A percentile compares a stretch with the other conserved stretches of the same genome.
Conservation (phyloP, 2,888 invertebrate species). For the Nomada fabriciana region DNA sequence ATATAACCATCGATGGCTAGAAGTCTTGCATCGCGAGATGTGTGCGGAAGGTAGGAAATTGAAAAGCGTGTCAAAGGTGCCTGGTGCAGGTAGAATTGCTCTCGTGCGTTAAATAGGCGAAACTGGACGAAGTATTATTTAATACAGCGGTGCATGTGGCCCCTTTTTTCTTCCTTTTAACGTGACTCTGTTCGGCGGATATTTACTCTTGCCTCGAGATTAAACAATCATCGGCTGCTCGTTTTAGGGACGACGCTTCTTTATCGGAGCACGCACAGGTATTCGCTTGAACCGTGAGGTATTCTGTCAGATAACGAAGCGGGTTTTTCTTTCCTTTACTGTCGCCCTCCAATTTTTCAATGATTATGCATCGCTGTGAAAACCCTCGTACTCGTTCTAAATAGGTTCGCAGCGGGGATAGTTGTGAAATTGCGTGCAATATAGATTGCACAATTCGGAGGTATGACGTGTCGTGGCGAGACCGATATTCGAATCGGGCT, state of each 20-base stretch:
- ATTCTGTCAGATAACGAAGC: no score
- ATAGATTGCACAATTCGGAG: neutral
- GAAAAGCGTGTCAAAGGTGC: neutral
- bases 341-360: neutral
- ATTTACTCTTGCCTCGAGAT: no score
- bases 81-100: conserved; percentile 8
- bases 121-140: neutral
- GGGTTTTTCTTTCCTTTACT: neutral
- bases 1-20: conserved; percentile 19
- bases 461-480: no score
- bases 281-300: neutral
- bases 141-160: no score
- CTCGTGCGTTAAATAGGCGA: neutral
- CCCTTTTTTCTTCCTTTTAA: no score
- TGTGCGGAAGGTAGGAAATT: conserved; percentile 12
- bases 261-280: neutral
- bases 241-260: no score
- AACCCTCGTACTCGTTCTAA: no score
- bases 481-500: neutral
- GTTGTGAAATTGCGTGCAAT: no score
- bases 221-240: no score
- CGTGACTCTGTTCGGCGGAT: no score
- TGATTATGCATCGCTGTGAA: no score
- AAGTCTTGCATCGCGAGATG: conserved; percentile 10
- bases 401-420: no score